These are phyloP conservation scores for Hydrocynus forskahlii DNA, from an alignment of 2,797 vertebrate genomes.

Conservation along the genomic window DNA sequence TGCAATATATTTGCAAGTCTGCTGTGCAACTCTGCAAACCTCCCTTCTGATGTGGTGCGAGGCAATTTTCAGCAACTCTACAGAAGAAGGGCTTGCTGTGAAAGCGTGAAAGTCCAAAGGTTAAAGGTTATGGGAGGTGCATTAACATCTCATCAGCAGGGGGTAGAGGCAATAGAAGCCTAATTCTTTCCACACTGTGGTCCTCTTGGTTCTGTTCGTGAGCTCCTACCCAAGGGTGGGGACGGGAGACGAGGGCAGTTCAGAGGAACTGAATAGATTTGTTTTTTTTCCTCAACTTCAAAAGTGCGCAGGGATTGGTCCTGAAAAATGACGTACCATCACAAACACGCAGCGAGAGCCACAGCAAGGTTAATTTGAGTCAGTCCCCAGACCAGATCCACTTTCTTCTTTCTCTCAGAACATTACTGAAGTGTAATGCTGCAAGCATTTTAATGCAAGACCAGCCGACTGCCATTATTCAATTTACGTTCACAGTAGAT, in stretches of 20 bases:
- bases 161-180: constrained; percentile 79
- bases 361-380: not conserved
- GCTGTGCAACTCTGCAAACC: not conserved
- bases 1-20: not conserved
- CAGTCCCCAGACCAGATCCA: not conserved
- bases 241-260: constrained; percentile 50
- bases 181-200: constrained; percentile 77
- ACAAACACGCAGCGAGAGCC: not conserved
- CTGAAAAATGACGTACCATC: not conserved
- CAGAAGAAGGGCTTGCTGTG: constrained; percentile 47
- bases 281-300: not conserved
- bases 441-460: not conserved
- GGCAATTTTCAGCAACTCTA: not conserved
- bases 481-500: not conserved
- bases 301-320: not conserved
- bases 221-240: constrained; percentile 66
- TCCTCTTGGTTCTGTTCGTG: constrained; percentile 58
- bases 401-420: not conserved
- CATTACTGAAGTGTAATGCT: not conserved
- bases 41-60: not conserved
- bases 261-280: constrained; percentile 38
- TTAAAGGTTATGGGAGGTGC: constrained; percentile 85
- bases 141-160: constrained; percentile 84
- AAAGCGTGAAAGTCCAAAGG: constrained; percentile 66
- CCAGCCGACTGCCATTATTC: not conserved